phyloP scores from a whole-genome alignment of 2,888 invertebrate species.

The Camptogramma bilineatum region DNA sequence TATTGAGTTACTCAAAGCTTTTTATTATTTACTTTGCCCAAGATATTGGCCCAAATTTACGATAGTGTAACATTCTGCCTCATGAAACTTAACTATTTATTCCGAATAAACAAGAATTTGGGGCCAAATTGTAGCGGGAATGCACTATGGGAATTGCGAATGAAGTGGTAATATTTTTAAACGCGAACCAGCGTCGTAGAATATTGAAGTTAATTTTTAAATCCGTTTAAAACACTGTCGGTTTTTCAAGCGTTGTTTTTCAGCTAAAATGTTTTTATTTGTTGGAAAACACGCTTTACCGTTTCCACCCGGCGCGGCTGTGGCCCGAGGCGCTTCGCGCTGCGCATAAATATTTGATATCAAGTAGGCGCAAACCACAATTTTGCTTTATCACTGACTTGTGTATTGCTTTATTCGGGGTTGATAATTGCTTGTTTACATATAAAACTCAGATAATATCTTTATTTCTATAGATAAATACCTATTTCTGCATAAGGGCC shows the following conservation, averaged over 20 bases:
- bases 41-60: constrained; percentile 26
- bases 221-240: constrained; percentile 46
- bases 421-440: constrained; percentile 54
- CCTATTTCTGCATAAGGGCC: too few relatives aligned
- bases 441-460: constrained; percentile 2
- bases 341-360: constrained; percentile 69
- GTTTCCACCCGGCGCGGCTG: constrained; percentile 56
- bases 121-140: constrained; percentile 20
- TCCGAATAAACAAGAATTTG: constrained; percentile 23
- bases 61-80: constrained; percentile 21
- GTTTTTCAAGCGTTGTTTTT: constrained; percentile 54
- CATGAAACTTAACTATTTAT: constrained; percentile 18
- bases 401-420: constrained; percentile 51
- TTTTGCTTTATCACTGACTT: constrained; percentile 56
- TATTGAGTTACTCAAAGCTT: constrained; percentile 49
- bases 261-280: constrained; percentile 60
- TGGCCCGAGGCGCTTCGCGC: constrained; percentile 54
- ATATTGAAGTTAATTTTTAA: constrained; percentile 41
- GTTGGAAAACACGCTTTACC: constrained; percentile 60
- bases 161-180: constrained; percentile 31
- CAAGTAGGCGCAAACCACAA: constrained; percentile 59
- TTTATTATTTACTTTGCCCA: constrained; percentile 51
- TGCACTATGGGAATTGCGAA: constrained; percentile 24
- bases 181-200: constrained; percentile 29
- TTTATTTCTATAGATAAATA: too few relatives aligned